These are phyloP conservation scores for Thalassoma bifasciatum DNA, from an alignment of 2,113 vertebrate genomes.

Conservation along the genomic window DNA sequence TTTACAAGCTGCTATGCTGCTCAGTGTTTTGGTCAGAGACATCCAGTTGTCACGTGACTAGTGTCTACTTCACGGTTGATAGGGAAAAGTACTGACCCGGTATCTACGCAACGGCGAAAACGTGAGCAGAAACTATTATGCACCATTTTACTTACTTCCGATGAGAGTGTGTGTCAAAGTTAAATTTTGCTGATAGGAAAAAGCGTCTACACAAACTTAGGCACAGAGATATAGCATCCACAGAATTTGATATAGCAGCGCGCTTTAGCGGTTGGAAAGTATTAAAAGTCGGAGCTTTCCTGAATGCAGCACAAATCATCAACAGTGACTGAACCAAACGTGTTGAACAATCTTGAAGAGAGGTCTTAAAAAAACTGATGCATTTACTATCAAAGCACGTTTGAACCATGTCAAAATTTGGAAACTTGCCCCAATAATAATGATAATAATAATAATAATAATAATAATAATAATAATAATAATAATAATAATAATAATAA, in stretches of 20 bases:
- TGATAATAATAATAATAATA: no score
- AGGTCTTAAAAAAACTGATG: no score
- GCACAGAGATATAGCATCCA: neutral
- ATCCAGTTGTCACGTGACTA: constrained; percentile 53
- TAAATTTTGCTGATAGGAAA: neutral
- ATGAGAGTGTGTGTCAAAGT: neutral
- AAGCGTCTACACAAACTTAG: neutral
- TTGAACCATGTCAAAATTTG: no score
- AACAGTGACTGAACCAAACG: no score
- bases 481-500: no score
- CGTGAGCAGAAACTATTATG: neutral
- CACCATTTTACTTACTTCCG: neutral
- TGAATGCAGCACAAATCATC: constrained; percentile 28
- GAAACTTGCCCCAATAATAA: no score
- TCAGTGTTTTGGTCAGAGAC: constrained; percentile 43
- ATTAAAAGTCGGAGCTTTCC: neutral
- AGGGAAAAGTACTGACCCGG: neutral
- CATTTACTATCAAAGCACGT: no score
- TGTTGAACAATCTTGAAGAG: no score
- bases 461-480: no score
- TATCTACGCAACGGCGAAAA: fast-evolving
- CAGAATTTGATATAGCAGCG: neutral
- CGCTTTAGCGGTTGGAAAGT: fast-evolving
- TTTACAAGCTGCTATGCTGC: constrained; percentile 41
- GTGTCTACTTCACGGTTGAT: neutral